These are phyloP conservation scores for Syngnathus rostellatus DNA, from an alignment of 2,797 vertebrate species.

Conservation along the genomic window DNA sequence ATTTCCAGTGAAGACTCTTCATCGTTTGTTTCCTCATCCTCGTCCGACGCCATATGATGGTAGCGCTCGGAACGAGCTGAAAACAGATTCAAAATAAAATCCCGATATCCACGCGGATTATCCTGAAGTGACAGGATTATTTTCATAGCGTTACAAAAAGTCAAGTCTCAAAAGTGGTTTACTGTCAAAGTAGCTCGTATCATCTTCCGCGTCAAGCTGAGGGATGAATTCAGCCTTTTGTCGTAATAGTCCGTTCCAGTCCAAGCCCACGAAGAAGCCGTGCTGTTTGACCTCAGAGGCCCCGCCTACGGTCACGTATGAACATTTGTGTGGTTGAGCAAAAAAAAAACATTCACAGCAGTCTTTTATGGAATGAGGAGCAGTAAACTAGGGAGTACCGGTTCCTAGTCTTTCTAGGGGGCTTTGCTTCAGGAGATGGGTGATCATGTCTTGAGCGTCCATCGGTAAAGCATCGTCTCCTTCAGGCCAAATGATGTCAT, in stretches of 20 bases:
- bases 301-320: slow-evolving; percentile 69
- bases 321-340: neutral
- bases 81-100: neutral
- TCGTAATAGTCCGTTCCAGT: slow-evolving; percentile 93
- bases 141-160: neutral
- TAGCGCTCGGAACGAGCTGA: slow-evolving; percentile 91
- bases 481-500: slow-evolving; percentile 93
- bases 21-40: slow-evolving; percentile 87
- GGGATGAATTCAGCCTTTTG: slow-evolving; percentile 97
- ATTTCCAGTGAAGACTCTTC: slow-evolving; percentile 92
- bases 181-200: slow-evolving; percentile 99
- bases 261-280: slow-evolving; percentile 82
- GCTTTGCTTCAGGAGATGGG: slow-evolving; percentile 79
- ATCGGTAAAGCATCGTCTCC: slow-evolving; percentile 84
- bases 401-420: slow-evolving; percentile 88
- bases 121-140: neutral
- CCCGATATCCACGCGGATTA: neutral
- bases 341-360: too few species aligned
- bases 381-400: slow-evolving; percentile 57
- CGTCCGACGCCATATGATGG: slow-evolving; percentile 86
- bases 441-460: slow-evolving; percentile 88
- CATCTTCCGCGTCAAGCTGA: slow-evolving; percentile 89
- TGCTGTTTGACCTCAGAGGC: slow-evolving; percentile 88
- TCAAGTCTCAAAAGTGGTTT: slow-evolving; percentile 40
- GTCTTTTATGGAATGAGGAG: slow-evolving; percentile 3